Evolutionary conservation across 2,888 invertebrate genomes (phyloP).

Genomic region (Cryptus armator): DNA sequence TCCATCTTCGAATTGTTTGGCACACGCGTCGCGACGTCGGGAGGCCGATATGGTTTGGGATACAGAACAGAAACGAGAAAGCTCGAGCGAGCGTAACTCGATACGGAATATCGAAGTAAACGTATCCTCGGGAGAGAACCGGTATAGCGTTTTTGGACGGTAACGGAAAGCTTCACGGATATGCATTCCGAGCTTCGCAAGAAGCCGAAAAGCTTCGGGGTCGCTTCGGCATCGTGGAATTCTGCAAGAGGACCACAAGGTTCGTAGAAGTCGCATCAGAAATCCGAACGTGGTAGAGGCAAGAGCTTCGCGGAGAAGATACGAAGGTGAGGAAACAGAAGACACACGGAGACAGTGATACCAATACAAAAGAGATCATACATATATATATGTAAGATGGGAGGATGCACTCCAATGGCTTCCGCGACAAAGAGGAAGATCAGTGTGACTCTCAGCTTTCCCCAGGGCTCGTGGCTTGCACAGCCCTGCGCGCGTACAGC

Average conservation of each 20-base stretch:
- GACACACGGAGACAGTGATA: conserved; percentile 30
- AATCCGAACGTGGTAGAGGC: conserved; percentile 47
- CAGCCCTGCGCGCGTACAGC: conserved; percentile 60
- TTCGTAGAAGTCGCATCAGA: conserved; percentile 54
- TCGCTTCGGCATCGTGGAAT: conserved; percentile 48
- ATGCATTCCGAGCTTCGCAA: conserved; percentile 75
- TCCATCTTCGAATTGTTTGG: conserved; percentile 63
- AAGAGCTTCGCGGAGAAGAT: conserved; percentile 46
- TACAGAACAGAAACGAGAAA: conserved; percentile 51
- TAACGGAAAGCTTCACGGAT: conserved; percentile 71
- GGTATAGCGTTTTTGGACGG: conserved; percentile 69
- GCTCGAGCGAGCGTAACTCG: conserved; percentile 78
- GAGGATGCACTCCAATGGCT: conserved; percentile 79
- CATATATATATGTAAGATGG: conserved; percentile 51
- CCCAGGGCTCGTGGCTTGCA: conserved; percentile 73
- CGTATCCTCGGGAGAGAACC: conserved; percentile 75
- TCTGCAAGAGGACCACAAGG: conserved; percentile 23
- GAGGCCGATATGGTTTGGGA: neutral
- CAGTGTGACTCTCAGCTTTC: conserved; percentile 81
- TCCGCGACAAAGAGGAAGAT: conserved; percentile 82
- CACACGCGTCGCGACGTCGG: neutral
- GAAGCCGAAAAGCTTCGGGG: conserved; percentile 61
- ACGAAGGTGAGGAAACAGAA: conserved; percentile 37
- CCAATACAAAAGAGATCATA: conserved; percentile 11
- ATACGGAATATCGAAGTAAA: conserved; percentile 77